A percentile compares a stretch with the other conserved stretches of the same genome.
These are phyloP conservation scores for Leucoraja erinaceus DNA, from an alignment of 2,113 vertebrate genomes.

Conservation along the genomic window DNA sequence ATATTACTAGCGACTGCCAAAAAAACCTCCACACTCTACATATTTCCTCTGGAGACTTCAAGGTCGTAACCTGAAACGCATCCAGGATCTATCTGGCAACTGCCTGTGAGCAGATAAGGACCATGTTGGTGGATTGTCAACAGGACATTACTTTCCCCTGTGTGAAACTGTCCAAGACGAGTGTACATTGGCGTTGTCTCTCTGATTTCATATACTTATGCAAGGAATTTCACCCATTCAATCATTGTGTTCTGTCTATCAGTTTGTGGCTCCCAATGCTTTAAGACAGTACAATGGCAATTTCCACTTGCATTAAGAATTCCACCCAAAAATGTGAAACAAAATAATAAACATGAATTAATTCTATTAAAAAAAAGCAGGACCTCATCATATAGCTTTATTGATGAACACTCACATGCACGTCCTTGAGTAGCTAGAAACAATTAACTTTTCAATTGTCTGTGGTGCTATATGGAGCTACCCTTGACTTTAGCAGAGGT, in stretches of 20 bases:
- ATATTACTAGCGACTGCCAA: neutral
- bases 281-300: neutral
- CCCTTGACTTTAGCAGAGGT: neutral
- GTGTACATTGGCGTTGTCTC: neutral
- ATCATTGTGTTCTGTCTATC: neutral
- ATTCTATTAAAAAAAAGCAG: neutral
- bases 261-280: neutral
- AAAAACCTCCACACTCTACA: neutral
- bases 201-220: neutral
- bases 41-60: neutral
- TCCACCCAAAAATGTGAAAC: neutral
- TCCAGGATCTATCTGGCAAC: neutral
- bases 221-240: neutral
- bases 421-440: neutral
- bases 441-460: neutral
- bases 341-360: neutral
- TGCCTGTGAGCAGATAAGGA: neutral
- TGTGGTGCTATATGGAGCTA: neutral
- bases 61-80: neutral
- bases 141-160: neutral
- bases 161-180: neutral
- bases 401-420: neutral
- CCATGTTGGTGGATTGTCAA: neutral
- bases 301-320: neutral
- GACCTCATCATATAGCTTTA: neutral